Evolutionary conservation across 2,113 vertebrate species (phyloP).

Genomic region (Lonchura striata): DNA sequence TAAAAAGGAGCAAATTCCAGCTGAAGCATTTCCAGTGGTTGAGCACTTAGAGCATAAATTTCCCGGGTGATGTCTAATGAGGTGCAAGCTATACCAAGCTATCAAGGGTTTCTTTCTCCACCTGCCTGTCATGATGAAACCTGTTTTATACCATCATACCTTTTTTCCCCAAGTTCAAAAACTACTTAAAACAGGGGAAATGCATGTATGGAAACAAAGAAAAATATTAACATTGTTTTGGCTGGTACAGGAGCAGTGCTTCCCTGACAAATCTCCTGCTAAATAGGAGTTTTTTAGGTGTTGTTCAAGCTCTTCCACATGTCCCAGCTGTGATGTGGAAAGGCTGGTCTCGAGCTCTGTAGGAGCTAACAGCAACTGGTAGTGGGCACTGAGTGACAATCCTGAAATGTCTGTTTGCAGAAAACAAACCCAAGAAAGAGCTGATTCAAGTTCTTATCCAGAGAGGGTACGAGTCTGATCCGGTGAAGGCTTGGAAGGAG

Average conservation of each 20-base stretch:
- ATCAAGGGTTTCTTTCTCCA: not conserved
- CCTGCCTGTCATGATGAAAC: not conserved
- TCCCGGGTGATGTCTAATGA: not conserved
- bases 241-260: not conserved
- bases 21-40: not conserved
- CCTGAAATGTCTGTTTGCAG: slow-evolving; percentile 68
- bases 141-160: not conserved
- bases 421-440: slow-evolving; percentile 98
- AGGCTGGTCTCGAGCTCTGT: not conserved
- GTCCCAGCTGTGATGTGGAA: not conserved
- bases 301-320: not conserved
- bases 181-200: not conserved
- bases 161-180: not conserved
- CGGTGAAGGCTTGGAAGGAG: slow-evolving; percentile 92
- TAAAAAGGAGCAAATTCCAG: slow-evolving; percentile 30
- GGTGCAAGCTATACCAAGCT: not conserved
- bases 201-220: not conserved
- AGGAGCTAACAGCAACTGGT: not conserved
- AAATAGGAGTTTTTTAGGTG: not conserved
- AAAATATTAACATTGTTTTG: not conserved
- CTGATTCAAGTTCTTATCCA: slow-evolving; percentile 88
- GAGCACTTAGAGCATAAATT: not conserved
- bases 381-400: not conserved
- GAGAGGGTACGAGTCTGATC: slow-evolving; percentile 95
- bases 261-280: not conserved